Percentiles rank a stretch among this genome's conserved stretches.
These are phyloP conservation scores for Vulpes vulpes DNA, from an alignment of 2,113 vertebrate species.

Conservation along the genomic window DNA sequence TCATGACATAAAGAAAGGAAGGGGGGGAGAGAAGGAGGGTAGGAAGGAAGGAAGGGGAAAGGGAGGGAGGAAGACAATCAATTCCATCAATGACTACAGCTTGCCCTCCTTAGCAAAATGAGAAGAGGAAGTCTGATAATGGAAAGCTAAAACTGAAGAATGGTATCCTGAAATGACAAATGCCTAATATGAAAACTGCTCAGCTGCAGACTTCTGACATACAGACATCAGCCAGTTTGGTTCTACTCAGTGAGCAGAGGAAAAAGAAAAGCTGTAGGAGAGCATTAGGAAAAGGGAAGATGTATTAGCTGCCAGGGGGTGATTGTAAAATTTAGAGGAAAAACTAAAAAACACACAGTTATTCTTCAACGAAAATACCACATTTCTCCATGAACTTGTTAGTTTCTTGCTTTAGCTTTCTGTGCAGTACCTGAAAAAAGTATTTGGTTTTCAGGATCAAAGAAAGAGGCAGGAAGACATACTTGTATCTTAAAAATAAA, in stretches of 20 bases:
- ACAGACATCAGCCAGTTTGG: neutral
- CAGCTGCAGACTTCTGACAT: neutral
- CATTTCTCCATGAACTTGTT: neutral
- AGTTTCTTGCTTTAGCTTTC: neutral
- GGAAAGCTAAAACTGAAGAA: neutral
- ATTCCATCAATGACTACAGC: neutral
- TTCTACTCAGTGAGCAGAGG: neutral
- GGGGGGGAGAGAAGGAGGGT: no score
- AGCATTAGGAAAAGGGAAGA: neutral
- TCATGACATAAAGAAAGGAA: neutral
- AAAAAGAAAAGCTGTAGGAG: neutral
- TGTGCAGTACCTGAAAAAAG: neutral
- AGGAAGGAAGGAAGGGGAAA: neutral
- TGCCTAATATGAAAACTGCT: neutral
- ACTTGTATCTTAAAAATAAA: slow-evolving; percentile 17
- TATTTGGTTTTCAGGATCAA: neutral
- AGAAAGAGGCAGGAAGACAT: neutral
- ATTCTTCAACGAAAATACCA: neutral
- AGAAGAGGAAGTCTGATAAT: neutral
- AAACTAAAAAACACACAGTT: neutral
- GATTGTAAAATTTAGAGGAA: neutral
- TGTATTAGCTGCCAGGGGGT: neutral
- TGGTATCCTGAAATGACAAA: neutral
- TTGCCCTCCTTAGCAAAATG: neutral
- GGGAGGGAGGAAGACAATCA: neutral